phyloP scores from a whole-genome alignment of 2,797 vertebrate species.

The Echiichthys vipera region DNA sequence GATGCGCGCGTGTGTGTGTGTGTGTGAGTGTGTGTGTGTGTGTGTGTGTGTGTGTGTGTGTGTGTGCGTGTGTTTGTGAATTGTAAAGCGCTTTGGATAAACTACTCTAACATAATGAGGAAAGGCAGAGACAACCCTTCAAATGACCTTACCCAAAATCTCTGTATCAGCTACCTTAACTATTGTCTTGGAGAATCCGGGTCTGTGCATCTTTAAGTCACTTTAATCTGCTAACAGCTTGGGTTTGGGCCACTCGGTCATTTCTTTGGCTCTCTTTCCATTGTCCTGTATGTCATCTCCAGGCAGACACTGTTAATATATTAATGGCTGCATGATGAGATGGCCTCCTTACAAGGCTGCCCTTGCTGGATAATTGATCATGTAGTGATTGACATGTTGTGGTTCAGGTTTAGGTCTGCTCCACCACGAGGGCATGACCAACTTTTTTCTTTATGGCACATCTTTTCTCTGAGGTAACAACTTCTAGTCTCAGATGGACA shows the following conservation, averaged over 20 bases:
- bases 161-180: conserved; percentile 38
- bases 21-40: too few species aligned
- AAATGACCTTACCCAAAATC: conserved; percentile 55
- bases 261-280: conserved; percentile 80
- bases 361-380: conserved; percentile 86
- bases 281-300: conserved; percentile 84
- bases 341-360: conserved; percentile 82
- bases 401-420: conserved; percentile 82
- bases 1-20: too few species aligned
- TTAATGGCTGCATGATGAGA: conserved; percentile 86
- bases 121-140: conserved; percentile 24
- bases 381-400: conserved; percentile 81
- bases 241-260: conserved; percentile 68
- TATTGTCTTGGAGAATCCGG: conserved; percentile 61
- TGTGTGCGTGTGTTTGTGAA: too few species aligned
- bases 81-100: too few species aligned
- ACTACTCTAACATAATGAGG: conserved; percentile 2
- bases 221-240: conserved; percentile 83
- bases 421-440: conserved; percentile 24
- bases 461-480: conserved; percentile 8
- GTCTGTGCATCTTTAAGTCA: conserved; percentile 62
- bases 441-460: conserved; percentile 34
- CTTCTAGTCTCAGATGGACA: not conserved
- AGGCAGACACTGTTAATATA: conserved; percentile 84
- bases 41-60: too few species aligned